Conservation (phyloP, 2,797 vertebrate species). For the Lepus townsendii region DNA sequence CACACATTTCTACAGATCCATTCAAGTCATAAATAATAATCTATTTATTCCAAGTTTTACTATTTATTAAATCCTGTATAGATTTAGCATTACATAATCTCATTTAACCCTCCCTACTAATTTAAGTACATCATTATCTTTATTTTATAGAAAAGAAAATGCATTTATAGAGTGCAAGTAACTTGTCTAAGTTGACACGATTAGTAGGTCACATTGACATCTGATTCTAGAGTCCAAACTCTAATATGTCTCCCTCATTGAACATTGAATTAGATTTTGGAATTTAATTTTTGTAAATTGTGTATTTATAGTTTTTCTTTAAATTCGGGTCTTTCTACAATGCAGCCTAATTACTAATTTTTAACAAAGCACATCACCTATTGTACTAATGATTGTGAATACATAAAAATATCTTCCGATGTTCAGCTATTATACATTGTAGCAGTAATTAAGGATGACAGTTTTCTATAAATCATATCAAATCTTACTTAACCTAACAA, state of each 20-base stretch:
- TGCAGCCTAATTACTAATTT: not conserved
- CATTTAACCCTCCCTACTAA: not conserved
- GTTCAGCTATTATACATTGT: not conserved
- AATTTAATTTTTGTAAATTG: not conserved
- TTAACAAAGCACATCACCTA: not conserved
- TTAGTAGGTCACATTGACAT: not conserved
- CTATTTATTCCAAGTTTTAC: not conserved
- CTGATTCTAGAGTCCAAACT: not conserved
- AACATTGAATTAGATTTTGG: slow-evolving; percentile 26
- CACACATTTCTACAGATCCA: not conserved
- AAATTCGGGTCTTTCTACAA: not conserved
- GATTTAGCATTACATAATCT: not conserved
- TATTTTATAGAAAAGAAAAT: not conserved
- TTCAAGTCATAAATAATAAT: not conserved
- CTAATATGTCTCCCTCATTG: not conserved
- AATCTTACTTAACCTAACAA: not conserved
- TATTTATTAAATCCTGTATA: not conserved
- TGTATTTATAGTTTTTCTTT: not conserved
- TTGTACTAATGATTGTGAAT: not conserved
- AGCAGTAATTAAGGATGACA: not conserved
- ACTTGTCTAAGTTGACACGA: not conserved
- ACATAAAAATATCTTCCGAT: not conserved
- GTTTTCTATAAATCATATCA: slow-evolving; percentile 21
- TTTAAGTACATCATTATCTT: not conserved
- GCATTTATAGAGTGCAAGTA: not conserved